These are phyloP conservation scores for Sebastes baramenuke DNA, from an alignment of 2,797 vertebrate species.

Conservation along the genomic window DNA sequence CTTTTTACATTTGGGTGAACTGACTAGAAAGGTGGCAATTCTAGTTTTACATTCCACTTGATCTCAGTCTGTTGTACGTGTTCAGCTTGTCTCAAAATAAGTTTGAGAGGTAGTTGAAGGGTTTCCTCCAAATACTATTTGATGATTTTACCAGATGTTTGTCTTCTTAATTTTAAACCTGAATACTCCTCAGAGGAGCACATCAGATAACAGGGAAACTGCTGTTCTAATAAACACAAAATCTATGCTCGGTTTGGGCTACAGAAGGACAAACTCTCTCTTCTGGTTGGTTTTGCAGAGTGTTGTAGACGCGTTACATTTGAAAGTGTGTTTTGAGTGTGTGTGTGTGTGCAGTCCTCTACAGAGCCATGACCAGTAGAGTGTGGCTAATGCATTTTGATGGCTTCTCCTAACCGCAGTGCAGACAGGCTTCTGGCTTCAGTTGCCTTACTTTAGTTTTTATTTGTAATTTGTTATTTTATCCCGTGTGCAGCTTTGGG, in stretches of 20 bases:
- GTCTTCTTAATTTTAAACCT: not conserved
- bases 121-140: not conserved
- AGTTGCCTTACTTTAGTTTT: not conserved
- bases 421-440: not conserved
- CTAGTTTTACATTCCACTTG: not conserved
- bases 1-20: not conserved
- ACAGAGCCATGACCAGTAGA: not conserved
- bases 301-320: not conserved
- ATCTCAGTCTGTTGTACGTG: not conserved
- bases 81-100: not conserved
- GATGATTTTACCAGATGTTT: not conserved
- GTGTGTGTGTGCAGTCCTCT: not conserved
- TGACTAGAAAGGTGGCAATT: not conserved
- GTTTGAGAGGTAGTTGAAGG: not conserved
- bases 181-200: not conserved
- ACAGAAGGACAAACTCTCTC: not conserved
- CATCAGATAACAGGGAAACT: not conserved
- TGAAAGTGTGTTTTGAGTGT: not conserved
- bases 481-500: slow-evolving; percentile 87
- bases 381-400: slow-evolving; percentile 21
- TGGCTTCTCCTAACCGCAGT: not conserved
- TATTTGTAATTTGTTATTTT: not conserved
- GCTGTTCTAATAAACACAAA: not conserved
- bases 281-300: not conserved
- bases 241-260: not conserved